Percentiles rank a stretch among this genome's conserved stretches.
These are phyloP conservation scores for Gymnocephalus cernua DNA, from an alignment of 2,113 vertebrate genomes.

Conservation along the genomic window DNA sequence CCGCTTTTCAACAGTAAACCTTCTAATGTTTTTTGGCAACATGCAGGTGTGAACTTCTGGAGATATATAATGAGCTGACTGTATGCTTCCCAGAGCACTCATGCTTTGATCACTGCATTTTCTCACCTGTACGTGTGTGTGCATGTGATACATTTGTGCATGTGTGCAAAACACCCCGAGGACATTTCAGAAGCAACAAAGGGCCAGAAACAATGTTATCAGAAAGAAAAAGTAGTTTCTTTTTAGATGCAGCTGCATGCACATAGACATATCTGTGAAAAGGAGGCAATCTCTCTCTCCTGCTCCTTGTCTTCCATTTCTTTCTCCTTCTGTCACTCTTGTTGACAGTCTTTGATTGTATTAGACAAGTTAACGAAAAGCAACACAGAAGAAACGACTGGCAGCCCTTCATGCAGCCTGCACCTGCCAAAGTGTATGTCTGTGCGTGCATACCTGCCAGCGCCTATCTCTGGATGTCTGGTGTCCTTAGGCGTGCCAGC, in stretches of 20 bases:
- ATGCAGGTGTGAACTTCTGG: conserved; percentile 58
- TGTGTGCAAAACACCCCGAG: conserved; percentile 8
- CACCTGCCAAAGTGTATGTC: conserved; percentile 71
- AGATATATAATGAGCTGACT: conserved; percentile 63
- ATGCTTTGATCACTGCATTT: conserved; percentile 18
- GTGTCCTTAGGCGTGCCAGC: conserved; percentile 63
- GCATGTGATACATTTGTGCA: conserved; percentile 14
- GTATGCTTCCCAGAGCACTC: conserved; percentile 52
- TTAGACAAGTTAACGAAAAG: conserved; percentile 82
- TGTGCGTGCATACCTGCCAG: conserved; percentile 68
- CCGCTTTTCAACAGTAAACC: conserved; percentile 16
- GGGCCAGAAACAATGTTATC: conserved; percentile 56
- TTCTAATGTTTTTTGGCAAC: conserved; percentile 17
- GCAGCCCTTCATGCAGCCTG: conserved; percentile 52
- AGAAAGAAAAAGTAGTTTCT: conserved; percentile 63
- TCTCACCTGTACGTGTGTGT: conserved; percentile 33
- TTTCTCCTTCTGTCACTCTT: conserved; percentile 64
- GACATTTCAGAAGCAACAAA: conserved; percentile 53
- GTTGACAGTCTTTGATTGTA: conserved; percentile 78
- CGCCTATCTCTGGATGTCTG: conserved; percentile 54
- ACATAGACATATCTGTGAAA: conserved; percentile 47
- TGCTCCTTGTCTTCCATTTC: conserved; percentile 38
- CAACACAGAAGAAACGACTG: conserved; percentile 68
- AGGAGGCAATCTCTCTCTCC: conserved; percentile 20
- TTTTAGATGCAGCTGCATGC: conserved; percentile 61